Base-by-base conservation (phyloP, 2,797 vertebrate genomes). In the Tarsius wallacei region DNA sequence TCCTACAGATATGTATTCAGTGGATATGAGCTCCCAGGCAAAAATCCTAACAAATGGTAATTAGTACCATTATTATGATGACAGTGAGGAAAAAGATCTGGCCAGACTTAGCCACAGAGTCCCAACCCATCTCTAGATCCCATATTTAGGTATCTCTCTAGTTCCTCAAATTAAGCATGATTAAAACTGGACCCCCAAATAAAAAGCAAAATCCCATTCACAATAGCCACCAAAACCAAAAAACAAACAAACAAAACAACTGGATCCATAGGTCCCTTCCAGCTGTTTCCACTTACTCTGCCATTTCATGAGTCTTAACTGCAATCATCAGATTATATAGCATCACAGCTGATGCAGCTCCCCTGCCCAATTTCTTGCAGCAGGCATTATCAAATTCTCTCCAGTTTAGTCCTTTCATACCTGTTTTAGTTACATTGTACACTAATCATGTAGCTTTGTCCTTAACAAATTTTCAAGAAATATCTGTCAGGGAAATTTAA, bases 341-440 rank as follows among this genome's bases (percentile, higher is more conserved):
- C 7, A n/a, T 74, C 3, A 10, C 8, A 82, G 21, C 16, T 77
- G 2, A 51, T 12, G 9, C 7, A 36, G 11, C 24, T 57, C 8
- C 0, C 2, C 13, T 55, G 11, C 0, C 9, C 16, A 33, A 15
- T 61, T 22, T 22, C 21, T 85, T 2, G 0, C 0, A 31, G 5
- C 0, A 33, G 12, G 2, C 9, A 22, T 63, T n/a, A 24, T 24
- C 63, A 95, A 82, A 83, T 74, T 73, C 36, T 77, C 31, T 71
- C 55, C 42, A 57, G 31, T 81, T 1, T 68, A 31, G 11, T n/a
- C 57, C 21, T 85, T 93, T 71, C 47, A n/a, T 2, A 70, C 17
- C 8, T 82, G 1, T 59, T 93, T 61, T 85, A 81, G 33, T 61
- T 88, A 1, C 21, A 31, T 49, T 59, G 2, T 51, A 84, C 3